phyloP scores from a whole-genome alignment of 1,140 invertebrate species.

The Micrasema longulum region DNA sequence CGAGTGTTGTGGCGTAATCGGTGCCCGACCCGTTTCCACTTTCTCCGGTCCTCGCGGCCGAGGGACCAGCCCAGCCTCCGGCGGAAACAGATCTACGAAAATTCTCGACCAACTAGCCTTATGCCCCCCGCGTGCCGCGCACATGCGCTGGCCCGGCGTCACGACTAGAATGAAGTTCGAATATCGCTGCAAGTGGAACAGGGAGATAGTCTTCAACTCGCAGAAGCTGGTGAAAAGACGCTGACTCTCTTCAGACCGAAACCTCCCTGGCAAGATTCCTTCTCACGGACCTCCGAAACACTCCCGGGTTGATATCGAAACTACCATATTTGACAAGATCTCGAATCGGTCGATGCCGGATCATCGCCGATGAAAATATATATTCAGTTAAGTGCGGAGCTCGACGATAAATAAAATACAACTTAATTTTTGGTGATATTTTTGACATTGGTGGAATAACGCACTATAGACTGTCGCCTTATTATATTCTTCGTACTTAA shows the following conservation, averaged over 20 bases:
- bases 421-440: constrained; percentile 37
- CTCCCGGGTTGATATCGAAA: no score
- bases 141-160: constrained; percentile 63
- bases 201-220: constrained; percentile 89
- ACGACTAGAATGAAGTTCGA: constrained; percentile 75
- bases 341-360: constrained; percentile 21
- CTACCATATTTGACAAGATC: constrained; percentile 17
- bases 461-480: constrained; percentile 3
- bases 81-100: constrained; percentile 61
- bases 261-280: neutral
- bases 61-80: constrained; percentile 18
- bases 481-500: constrained; percentile 19
- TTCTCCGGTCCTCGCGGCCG: constrained; percentile 41
- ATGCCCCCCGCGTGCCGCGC: constrained; percentile 62
- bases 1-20: no score
- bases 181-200: constrained; percentile 89
- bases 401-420: constrained; percentile 15
- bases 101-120: constrained; percentile 61
- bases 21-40: constrained; percentile 1
- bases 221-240: constrained; percentile 91
- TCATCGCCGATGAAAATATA: constrained; percentile 22
- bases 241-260: constrained; percentile 57
- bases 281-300: neutral
- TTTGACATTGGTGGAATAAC: constrained; percentile 28
- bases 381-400: constrained; percentile 22